These are phyloP conservation scores for Bimastos eiseni DNA, from an alignment of 2,888 invertebrate genomes.

Conservation along the genomic window DNA sequence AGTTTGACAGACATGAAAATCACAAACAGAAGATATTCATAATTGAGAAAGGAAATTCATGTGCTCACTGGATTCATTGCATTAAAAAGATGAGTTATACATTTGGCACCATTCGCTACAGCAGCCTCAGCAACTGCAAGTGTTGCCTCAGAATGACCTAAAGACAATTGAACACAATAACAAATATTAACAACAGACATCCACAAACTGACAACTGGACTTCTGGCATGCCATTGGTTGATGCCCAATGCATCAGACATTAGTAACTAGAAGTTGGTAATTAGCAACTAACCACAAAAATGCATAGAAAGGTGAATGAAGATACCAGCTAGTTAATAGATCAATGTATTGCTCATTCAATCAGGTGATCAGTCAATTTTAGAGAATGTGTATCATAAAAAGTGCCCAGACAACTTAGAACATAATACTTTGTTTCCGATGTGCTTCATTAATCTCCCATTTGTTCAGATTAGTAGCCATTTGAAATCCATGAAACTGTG, in stretches of 20 bases:
- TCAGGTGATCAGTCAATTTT: background rate
- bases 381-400: background rate
- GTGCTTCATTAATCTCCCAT: background rate
- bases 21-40: background rate
- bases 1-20: background rate
- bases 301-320: background rate
- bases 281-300: background rate
- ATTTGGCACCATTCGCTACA: conserved; percentile 79
- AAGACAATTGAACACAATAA: conserved; percentile 35
- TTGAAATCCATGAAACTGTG: background rate
- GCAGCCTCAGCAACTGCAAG: conserved; percentile 82
- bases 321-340: background rate
- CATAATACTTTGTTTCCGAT: background rate
- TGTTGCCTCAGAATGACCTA: conserved; percentile 84
- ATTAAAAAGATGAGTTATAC: conserved; percentile 97
- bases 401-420: conserved; percentile 6
- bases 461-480: background rate
- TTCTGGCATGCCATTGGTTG: too few species aligned
- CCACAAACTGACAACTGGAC: background rate
- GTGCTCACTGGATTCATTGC: conserved; percentile 90
- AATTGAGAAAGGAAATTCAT: background rate
- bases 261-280: too few species aligned
- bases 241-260: too few species aligned
- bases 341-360: background rate
- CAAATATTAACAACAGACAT: background rate